phyloP scores from a whole-genome alignment of 2,888 invertebrate species.

The Neoaliturus tenellus region DNA sequence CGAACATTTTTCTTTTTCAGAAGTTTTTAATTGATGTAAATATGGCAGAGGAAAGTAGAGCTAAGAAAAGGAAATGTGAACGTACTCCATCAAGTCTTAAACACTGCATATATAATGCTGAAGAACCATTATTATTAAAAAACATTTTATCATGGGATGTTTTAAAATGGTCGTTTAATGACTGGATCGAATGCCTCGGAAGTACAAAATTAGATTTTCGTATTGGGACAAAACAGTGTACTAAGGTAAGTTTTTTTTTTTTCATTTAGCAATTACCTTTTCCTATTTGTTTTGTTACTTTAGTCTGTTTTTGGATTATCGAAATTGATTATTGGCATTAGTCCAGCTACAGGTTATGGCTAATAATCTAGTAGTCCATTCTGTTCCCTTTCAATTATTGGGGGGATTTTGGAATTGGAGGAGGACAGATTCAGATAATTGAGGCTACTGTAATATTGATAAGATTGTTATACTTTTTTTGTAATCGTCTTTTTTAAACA shows the following conservation, averaged over 20 bases:
- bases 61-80: background rate
- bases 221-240: conserved; percentile 69
- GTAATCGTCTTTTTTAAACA: no score
- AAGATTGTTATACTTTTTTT: no score
- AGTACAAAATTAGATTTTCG: conserved; percentile 78
- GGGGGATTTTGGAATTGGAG: no score
- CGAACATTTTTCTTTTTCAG: background rate
- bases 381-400: no score
- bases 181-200: conserved; percentile 78
- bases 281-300: no score
- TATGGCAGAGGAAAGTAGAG: background rate
- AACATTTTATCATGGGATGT: conserved; percentile 77
- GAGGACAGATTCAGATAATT: no score
- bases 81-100: background rate
- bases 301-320: no score
- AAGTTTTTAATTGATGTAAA: background rate
- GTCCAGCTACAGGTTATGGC: no score
- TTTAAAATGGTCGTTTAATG: conserved; percentile 77
- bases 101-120: conserved; percentile 20
- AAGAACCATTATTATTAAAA: conserved; percentile 76
- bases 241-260: conserved; percentile 42
- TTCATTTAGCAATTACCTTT: no score
- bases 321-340: no score
- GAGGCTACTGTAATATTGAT: no score
- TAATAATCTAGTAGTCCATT: no score